A percentile compares a stretch with the other conserved stretches of the same genome.
These are phyloP conservation scores for Danio tinwini DNA, from an alignment of 2,797 vertebrate species.

Conservation along the genomic window DNA sequence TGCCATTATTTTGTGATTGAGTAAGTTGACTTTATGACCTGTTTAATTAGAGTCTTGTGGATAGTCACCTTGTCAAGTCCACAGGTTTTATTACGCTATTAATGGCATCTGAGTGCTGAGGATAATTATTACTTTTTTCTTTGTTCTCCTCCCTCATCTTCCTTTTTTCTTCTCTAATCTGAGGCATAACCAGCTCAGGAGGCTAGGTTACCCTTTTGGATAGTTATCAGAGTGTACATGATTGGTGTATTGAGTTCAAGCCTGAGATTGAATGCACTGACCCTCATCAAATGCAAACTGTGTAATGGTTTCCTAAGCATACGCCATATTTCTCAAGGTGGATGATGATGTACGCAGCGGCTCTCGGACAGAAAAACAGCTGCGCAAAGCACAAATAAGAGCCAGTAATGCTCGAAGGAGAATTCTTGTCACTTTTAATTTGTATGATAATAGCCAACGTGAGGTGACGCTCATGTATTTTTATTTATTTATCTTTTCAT, in stretches of 20 bases:
- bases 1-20: slow-evolving; percentile 76
- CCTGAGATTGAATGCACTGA: slow-evolving; percentile 62
- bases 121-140: slow-evolving; percentile 66
- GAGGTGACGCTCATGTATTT: background rate
- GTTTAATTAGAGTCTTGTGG: slow-evolving; percentile 72
- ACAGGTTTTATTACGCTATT: slow-evolving; percentile 73
- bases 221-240: slow-evolving; percentile 60
- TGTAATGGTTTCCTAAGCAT: slow-evolving; percentile 65
- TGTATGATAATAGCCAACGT: slow-evolving; percentile 37
- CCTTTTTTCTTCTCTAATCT: background rate
- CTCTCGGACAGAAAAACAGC: slow-evolving; percentile 4
- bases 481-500: background rate
- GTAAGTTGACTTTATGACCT: slow-evolving; percentile 74
- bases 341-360: slow-evolving; percentile 26
- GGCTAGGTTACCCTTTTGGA: slow-evolving; percentile 66
- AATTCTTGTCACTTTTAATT: slow-evolving; percentile 45
- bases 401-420: background rate
- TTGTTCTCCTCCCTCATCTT: slow-evolving; percentile 49
- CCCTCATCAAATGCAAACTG: slow-evolving; percentile 61
- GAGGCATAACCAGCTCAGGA: slow-evolving; percentile 58
- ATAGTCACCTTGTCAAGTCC: slow-evolving; percentile 80
- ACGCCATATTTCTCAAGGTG: slow-evolving; percentile 53
- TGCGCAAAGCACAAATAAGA: slow-evolving; percentile 37
- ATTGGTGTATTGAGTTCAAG: slow-evolving; percentile 67
- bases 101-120: slow-evolving; percentile 71